Percentiles rank a stretch among this genome's conserved stretches.
These are phyloP conservation scores for Solea solea DNA, from an alignment of 2,113 vertebrate species.

Conservation along the genomic window DNA sequence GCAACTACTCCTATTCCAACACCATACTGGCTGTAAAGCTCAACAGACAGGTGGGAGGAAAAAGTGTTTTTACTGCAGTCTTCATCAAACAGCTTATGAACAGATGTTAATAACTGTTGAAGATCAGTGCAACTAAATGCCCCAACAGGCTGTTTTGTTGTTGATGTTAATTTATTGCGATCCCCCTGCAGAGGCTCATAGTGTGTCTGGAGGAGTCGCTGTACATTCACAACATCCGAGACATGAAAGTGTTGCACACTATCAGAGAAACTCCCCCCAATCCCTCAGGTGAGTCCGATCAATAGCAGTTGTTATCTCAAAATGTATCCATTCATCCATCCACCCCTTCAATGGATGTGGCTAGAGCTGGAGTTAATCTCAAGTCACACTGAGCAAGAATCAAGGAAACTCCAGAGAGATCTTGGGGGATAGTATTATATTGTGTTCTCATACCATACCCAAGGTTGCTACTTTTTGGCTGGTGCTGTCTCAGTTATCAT, in stretches of 20 bases:
- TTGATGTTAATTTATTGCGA: slow-evolving; percentile 3
- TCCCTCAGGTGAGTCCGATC: slow-evolving; percentile 84
- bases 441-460: slow-evolving; percentile 1
- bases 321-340: too few relatives aligned
- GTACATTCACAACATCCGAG: slow-evolving; percentile 98
- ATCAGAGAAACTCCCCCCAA: slow-evolving; percentile 99
- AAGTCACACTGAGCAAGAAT: too few relatives aligned
- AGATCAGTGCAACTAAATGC: background rate
- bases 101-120: background rate
- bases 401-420: background rate
- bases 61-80: background rate
- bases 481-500: too few relatives aligned
- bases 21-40: slow-evolving; percentile 97
- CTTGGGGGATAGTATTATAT: too few relatives aligned
- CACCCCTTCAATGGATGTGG: background rate
- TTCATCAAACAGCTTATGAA: background rate
- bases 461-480: background rate
- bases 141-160: background rate
- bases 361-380: too few relatives aligned
- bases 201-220: slow-evolving; percentile 98
- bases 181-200: slow-evolving; percentile 88
- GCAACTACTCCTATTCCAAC: slow-evolving; percentile 99
- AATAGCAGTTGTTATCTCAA: background rate
- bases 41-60: slow-evolving; percentile 91
- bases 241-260: slow-evolving; percentile 99